Evolutionary conservation across 2,113 vertebrate genomes (phyloP).

Genomic region (Sapayoa aenigma): DNA sequence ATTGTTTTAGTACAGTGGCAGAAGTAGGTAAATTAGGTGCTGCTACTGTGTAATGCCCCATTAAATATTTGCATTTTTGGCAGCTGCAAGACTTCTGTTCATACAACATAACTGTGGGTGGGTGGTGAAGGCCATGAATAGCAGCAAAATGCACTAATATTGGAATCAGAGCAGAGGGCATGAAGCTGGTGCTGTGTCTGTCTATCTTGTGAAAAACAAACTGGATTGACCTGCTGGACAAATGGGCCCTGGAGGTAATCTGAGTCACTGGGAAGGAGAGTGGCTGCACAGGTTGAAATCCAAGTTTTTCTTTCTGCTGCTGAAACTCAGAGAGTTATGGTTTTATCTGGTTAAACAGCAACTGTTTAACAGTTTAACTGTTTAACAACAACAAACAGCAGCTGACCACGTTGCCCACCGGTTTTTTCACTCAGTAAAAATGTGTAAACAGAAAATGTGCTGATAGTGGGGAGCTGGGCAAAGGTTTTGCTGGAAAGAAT

Average conservation of each 20-base stretch:
- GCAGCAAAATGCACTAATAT: constrained; percentile 8
- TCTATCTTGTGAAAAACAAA: not conserved
- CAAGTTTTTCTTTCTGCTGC: not conserved
- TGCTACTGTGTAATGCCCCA: not conserved
- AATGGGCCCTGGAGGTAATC: accelerated
- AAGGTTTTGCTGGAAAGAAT: not conserved
- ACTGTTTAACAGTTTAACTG: too few relatives aligned
- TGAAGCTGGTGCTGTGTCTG: not conserved
- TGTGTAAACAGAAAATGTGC: not conserved
- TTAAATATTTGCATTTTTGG: constrained; percentile 39
- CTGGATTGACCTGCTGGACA: accelerated
- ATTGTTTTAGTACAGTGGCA: not conserved
- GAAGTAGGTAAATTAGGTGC: constrained; percentile 21
- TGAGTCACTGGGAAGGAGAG: not conserved
- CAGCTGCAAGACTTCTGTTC: constrained; percentile 36
- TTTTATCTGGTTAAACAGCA: not conserved
- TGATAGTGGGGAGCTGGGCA: not conserved
- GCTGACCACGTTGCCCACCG: not conserved
- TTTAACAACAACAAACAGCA: not conserved
- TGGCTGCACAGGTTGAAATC: not conserved
- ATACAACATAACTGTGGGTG: not conserved
- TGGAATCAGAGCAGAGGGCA: constrained; percentile 2
- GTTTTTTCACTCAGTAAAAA: not conserved
- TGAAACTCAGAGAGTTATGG: not conserved
- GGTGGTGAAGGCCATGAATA: not conserved